Evolutionary conservation across 2,888 invertebrate genomes (phyloP), one percentile per base, ranked within the genome.

Genomic region (Lamellibrachia satsuma): DNA sequence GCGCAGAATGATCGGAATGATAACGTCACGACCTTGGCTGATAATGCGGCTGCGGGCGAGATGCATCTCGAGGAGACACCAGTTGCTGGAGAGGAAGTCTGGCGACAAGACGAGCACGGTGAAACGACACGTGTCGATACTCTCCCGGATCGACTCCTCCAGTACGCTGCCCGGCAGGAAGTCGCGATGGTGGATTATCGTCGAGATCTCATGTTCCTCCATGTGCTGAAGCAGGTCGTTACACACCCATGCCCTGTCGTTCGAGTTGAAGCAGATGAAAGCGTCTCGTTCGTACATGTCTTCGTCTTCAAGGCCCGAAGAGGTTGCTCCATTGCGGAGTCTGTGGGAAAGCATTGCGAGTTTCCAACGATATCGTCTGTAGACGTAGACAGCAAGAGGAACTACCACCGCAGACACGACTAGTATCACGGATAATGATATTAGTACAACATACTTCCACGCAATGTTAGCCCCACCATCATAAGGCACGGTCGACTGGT

Each of bases 111-210:
- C 39, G 39, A 98, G 96, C 96, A 98, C 97, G 0, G 98, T 97
- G 6, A 97, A 97, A 39, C 97, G 96, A 0, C 98, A 98, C 1
- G 97, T 97, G 94, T 98, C 97, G 97, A 98, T 98, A 95, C 97
- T 97, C 0, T 97, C 97, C 0, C 98, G 97, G 93, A 98, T 98
- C 94, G 98, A 98, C 95, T 98, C 98, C 93, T 98, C 95, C 93
- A 98, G 98, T 3, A 97, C 97, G 0, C 97, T 96, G 0, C 98
- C 98, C n/a, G 97, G 97, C 97, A 97, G 97, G 95, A 98, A 98
- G 95, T 98, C 98, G 91, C 98, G 97, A 95, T 98, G 98, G 94
- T 98, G 98, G 7, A 98, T 96, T 0, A 98, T 97, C 91, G 97
- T 97, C 94, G 97, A 96, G 15, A 51, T 90, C 52, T 94, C 93